Percentiles rank a stretch among this genome's conserved stretches.
Conservation (phyloP, 1,140 invertebrate genomes). For the Mycetomoellerius zeteki region DNA sequence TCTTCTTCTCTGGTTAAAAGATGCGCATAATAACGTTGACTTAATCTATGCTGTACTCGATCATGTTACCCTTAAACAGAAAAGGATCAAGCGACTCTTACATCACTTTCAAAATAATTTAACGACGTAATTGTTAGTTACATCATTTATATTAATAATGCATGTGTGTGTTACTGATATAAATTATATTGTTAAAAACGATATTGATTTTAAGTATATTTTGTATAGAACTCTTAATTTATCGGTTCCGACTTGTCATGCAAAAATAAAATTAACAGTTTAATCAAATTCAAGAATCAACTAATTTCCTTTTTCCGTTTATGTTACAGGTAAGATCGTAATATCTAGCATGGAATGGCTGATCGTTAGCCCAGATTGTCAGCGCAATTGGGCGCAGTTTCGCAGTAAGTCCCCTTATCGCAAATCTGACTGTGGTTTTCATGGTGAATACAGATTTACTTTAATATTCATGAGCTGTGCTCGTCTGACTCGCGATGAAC, state of each 20-base stretch:
- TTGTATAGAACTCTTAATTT: not conserved
- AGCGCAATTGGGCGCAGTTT: slow-evolving; percentile 29
- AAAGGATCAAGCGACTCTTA: not conserved
- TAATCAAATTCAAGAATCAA: not conserved
- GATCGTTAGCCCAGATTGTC: slow-evolving; percentile 48
- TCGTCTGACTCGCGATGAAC: slow-evolving; percentile 35
- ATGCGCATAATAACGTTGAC: slow-evolving; percentile 12
- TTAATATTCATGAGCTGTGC: slow-evolving; percentile 51
- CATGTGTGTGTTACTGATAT: too few species aligned
- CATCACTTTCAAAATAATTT: slow-evolving; percentile 4
- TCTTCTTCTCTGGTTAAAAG: slow-evolving; percentile 24
- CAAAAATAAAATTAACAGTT: not conserved
- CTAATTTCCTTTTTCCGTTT: slow-evolving; percentile 20
- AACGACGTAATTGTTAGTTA: not conserved
- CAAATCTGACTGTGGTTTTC: slow-evolving; percentile 37
- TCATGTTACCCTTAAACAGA: not conserved
- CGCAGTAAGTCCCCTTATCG: slow-evolving; percentile 42
- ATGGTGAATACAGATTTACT: slow-evolving; percentile 53
- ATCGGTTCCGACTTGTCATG: not conserved
- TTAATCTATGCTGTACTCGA: not conserved
- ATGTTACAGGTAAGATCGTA: slow-evolving; percentile 46
- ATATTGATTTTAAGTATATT: not conserved
- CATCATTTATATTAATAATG: not conserved
- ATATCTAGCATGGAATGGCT: not conserved
- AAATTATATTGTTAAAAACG: not conserved